A percentile compares a stretch with the other conserved stretches of the same genome.
phyloP scores from a whole-genome alignment of 2,113 vertebrate genomes.

The Pomatostomus ruficeps region DNA sequence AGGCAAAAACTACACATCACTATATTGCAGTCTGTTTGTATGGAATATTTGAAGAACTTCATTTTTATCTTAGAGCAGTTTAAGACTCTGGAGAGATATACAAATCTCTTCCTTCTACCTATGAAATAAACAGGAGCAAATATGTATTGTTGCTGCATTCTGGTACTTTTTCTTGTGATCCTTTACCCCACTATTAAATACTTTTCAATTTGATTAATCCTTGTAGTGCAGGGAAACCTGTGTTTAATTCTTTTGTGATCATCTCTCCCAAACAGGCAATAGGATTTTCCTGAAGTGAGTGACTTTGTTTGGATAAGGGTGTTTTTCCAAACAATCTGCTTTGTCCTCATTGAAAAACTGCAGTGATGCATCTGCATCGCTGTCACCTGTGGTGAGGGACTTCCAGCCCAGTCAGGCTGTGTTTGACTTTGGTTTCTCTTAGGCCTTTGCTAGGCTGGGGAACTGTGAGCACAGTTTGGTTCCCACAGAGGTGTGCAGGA shows the following conservation, averaged over 20 bases:
- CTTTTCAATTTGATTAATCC: not conserved
- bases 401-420: not conserved
- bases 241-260: not conserved
- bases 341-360: not conserved
- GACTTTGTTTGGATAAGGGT: not conserved
- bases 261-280: not conserved
- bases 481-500: slow-evolving; percentile 17
- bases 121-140: not conserved
- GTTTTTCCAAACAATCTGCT: not conserved
- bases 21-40: not conserved
- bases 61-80: not conserved
- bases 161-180: not conserved
- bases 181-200: not conserved
- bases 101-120: not conserved
- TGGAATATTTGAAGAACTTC: not conserved
- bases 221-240: not conserved
- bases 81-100: not conserved
- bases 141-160: not conserved
- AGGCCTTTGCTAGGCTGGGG: not conserved
- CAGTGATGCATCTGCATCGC: not conserved
- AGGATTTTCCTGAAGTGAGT: not conserved
- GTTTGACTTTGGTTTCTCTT: slow-evolving; percentile 4
- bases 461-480: slow-evolving; percentile 12
- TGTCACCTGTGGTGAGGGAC: not conserved
- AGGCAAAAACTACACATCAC: not conserved